Percentiles rank a stretch among this genome's conserved stretches.
phyloP scores from a whole-genome alignment of 2,113 vertebrate species.

The Salvator merianae region DNA sequence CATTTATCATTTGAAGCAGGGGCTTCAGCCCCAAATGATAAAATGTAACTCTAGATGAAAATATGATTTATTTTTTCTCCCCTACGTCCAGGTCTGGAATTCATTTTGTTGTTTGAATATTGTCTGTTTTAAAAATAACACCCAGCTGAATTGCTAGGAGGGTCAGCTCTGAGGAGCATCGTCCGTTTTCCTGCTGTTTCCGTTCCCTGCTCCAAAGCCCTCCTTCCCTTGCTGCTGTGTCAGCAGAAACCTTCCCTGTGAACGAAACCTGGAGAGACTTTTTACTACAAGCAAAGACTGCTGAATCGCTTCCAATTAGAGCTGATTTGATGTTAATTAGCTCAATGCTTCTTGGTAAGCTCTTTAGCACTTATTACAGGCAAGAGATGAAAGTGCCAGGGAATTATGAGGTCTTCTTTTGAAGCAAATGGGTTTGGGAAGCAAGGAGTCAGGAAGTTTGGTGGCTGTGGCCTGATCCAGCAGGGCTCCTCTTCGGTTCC shows the following conservation, averaged over 20 bases:
- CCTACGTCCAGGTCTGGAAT: no score
- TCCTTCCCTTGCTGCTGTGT: constrained; percentile 30
- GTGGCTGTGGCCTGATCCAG: no score
- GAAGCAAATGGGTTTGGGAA: constrained; percentile 28
- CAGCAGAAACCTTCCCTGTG: constrained; percentile 53
- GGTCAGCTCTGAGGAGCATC: no score
- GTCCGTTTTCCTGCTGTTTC: no score
- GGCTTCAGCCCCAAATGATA: no score
- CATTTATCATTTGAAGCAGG: no score
- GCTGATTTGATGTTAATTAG: constrained; percentile 68
- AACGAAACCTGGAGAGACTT: constrained; percentile 47
- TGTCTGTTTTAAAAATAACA: no score
- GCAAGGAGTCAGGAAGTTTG: neutral
- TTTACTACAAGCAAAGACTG: constrained; percentile 34
- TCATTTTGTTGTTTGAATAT: neutral
- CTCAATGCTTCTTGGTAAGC: constrained; percentile 62
- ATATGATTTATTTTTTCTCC: no score
- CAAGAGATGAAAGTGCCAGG: constrained; percentile 20
- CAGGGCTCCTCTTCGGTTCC: no score
- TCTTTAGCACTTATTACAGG: constrained; percentile 56
- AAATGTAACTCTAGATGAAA: no score
- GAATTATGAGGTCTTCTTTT: neutral
- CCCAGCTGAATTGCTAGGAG: neutral
- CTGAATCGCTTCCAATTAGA: constrained; percentile 64
- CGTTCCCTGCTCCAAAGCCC: no score